Evolutionary conservation across 23 tunicate species (phyloP).

Genomic region (Styela clava): DNA sequence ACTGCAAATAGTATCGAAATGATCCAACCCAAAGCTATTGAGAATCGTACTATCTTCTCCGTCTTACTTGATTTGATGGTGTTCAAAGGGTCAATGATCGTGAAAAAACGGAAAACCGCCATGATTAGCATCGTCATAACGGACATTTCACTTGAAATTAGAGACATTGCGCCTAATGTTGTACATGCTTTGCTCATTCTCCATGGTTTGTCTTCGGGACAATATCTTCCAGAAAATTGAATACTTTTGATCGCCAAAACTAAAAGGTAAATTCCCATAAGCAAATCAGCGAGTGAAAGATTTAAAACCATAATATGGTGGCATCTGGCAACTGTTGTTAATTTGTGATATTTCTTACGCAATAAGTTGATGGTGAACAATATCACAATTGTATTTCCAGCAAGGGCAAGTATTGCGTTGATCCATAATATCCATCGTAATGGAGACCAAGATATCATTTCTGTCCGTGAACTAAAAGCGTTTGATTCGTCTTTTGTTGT

Average conservation of each 20-base stretch:
- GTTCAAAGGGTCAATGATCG: conserved; percentile 39
- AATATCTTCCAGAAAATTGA: conserved; percentile 33
- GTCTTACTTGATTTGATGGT: conserved; percentile 21
- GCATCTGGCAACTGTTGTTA: conserved; percentile 7
- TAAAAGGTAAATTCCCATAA: conserved; percentile 51
- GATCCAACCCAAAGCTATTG: conserved; percentile 28
- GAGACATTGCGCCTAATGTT: conserved; percentile 43
- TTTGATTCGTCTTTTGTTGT: conserved; percentile 5
- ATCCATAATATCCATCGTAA: conserved; percentile 44
- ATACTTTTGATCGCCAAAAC: conserved; percentile 29
- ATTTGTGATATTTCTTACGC: background rate
- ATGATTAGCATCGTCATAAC: conserved; percentile 52
- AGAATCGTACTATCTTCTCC: background rate
- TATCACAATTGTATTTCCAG: conserved; percentile 38
- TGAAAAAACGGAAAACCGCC: conserved; percentile 51
- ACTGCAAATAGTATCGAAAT: conserved; percentile 26
- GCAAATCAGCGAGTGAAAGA: conserved; percentile 44
- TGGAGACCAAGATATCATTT: conserved; percentile 29
- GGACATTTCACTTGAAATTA: conserved; percentile 60
- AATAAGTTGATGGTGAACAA: conserved; percentile 4
- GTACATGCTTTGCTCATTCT: conserved; percentile 26
- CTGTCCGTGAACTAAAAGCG: conserved; percentile 40
- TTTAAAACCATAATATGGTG: conserved; percentile 45
- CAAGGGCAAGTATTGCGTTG: conserved; percentile 43
- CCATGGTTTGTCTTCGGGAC: conserved; percentile 42